Conservation (phyloP, 2,113 vertebrate species). For the Xyrauchen texanus region DNA sequence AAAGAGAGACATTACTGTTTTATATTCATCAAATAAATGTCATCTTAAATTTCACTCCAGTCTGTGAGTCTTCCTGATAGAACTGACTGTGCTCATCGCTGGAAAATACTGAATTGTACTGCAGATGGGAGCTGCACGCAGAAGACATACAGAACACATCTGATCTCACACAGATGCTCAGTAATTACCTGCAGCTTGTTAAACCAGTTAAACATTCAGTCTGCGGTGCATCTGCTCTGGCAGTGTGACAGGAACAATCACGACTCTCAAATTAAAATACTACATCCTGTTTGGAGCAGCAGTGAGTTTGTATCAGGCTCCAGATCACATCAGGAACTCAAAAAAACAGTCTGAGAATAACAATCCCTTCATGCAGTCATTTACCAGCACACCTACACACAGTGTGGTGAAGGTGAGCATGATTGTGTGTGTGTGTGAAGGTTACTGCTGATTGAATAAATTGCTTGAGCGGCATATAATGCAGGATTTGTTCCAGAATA, state of each 20-base stretch:
- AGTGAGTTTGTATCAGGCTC: background rate
- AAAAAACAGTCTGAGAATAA: background rate
- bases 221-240: background rate
- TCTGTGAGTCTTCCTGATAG: too few relatives aligned
- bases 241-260: background rate
- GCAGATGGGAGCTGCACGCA: background rate
- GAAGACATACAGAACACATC: background rate
- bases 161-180: background rate
- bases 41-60: too few relatives aligned
- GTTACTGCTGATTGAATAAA: too few relatives aligned
- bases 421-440: too few relatives aligned
- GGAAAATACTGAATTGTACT: background rate
- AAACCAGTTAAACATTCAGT: background rate
- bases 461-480: too few relatives aligned
- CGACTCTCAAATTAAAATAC: background rate
- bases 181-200: background rate
- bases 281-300: too few relatives aligned
- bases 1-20: too few relatives aligned
- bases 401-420: too few relatives aligned
- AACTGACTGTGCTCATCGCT: background rate
- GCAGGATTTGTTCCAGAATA: too few relatives aligned
- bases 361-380: too few relatives aligned
- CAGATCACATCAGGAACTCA: background rate
- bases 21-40: too few relatives aligned
- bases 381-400: background rate